Conservation (phyloP, 2,888 invertebrate species). For the Ceriagrion tenellum region DNA sequence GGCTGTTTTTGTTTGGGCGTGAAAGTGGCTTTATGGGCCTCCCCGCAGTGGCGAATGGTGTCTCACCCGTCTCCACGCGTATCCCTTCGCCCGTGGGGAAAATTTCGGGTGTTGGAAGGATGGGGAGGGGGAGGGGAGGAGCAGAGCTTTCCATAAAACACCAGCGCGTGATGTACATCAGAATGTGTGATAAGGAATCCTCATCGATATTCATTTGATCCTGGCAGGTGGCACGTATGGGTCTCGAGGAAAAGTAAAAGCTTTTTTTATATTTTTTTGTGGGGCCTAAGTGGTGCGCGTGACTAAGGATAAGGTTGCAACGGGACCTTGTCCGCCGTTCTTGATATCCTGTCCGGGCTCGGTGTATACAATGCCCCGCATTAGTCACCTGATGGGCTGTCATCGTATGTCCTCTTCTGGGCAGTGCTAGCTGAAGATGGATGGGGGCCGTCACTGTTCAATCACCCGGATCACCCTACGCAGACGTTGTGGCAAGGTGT, state of each 20-base stretch:
- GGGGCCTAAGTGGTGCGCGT: not conserved
- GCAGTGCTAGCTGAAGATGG: not conserved
- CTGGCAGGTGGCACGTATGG: not conserved
- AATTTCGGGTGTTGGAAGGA: not conserved
- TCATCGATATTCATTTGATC: slow-evolving; percentile 9
- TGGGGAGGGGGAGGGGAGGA: not conserved
- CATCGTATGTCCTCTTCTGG: not conserved
- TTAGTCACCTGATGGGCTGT: not conserved
- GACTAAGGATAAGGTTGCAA: not conserved
- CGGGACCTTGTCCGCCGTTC: not conserved
- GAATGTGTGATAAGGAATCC: slow-evolving; percentile 20
- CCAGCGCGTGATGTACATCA: not conserved
- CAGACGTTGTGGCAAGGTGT: too few species aligned
- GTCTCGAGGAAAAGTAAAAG: not conserved
- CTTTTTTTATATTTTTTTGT: not conserved
- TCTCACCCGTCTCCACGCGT: not conserved
- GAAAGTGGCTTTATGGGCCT: slow-evolving; percentile 25
- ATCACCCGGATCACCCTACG: too few species aligned
- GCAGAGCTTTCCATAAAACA: not conserved
- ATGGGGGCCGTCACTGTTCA: too few species aligned
- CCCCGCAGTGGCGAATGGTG: not conserved
- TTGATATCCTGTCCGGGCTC: not conserved
- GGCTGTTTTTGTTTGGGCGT: slow-evolving; percentile 10
- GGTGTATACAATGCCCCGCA: not conserved
- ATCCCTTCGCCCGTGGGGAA: not conserved